phyloP scores from a whole-genome alignment of 2,797 vertebrate genomes.

The Silurus lanzhouensis region DNA sequence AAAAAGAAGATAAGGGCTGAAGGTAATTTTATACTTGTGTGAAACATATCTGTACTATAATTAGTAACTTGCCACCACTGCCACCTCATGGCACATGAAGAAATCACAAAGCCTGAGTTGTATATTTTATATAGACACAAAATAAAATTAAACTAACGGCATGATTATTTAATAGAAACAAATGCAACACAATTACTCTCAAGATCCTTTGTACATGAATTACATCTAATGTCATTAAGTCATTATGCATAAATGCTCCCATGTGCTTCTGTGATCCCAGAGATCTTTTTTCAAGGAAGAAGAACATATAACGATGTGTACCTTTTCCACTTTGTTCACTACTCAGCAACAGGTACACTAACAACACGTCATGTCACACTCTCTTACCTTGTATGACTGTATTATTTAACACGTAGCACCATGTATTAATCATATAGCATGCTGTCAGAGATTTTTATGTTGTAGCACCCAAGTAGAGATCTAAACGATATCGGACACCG shows the following conservation, averaged over 20 bases:
- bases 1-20: neutral
- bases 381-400: neutral
- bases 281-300: neutral
- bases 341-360: neutral
- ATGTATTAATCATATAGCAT: constrained; percentile 68
- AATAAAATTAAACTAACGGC: constrained; percentile 10
- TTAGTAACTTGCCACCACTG: constrained; percentile 25
- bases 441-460: constrained; percentile 51
- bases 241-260: constrained; percentile 4
- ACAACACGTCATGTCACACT: constrained; percentile 4
- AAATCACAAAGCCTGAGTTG: constrained; percentile 37
- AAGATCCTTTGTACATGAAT: neutral
- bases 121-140: constrained; percentile 32
- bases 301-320: neutral
- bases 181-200: constrained; percentile 7
- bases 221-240: neutral
- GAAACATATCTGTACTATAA: constrained; percentile 30
- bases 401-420: constrained; percentile 42
- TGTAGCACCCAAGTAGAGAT: constrained; percentile 74
- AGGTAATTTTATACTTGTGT: neutral
- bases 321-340: neutral
- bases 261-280: constrained; percentile 22
- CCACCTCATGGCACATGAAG: constrained; percentile 41
- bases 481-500: constrained; percentile 26
- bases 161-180: constrained; percentile 28